phyloP scores from a whole-genome alignment of 2,888 invertebrate genomes.

The Harmothoe impar region DNA sequence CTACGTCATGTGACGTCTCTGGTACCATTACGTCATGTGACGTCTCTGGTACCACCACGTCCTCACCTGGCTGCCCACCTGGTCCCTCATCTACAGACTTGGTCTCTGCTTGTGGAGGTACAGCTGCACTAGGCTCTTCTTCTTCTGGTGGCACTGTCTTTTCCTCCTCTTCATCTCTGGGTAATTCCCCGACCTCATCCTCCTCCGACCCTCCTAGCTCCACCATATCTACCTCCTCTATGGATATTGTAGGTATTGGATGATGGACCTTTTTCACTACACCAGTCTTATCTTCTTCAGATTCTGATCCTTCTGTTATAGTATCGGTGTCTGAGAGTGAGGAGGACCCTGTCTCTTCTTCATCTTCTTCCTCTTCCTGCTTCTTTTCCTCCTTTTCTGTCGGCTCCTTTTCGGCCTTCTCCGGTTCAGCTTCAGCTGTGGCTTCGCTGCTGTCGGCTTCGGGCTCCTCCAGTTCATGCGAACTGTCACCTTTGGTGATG shows the following conservation, averaged over 20 bases:
- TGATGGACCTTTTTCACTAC: conserved; percentile 51
- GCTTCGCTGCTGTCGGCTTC: conserved; percentile 2
- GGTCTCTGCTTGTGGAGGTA: neutral
- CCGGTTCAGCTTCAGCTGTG: conserved; percentile 9
- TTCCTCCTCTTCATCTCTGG: neutral
- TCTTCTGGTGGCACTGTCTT: neutral
- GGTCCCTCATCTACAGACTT: neutral
- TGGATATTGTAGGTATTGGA: conserved; percentile 62
- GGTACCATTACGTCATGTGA: no score
- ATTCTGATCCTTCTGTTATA: conserved; percentile 62
- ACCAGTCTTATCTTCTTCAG: conserved; percentile 59
- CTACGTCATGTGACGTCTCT: no score
- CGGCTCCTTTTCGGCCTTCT: conserved; percentile 69
- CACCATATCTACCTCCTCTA: conserved; percentile 62
- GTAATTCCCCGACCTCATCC: conserved; percentile 62
- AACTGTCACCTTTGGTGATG: conserved; percentile 26
- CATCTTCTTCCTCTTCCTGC: conserved; percentile 62
- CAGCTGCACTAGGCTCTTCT: neutral
- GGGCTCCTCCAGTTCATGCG: neutral
- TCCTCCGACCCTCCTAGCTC: conserved; percentile 37
- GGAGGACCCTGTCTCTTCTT: conserved; percentile 75
- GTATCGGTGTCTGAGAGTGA: neutral
- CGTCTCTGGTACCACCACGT: no score
- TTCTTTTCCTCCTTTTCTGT: conserved; percentile 60
- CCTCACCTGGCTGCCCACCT: neutral